Evolutionary conservation across 2,113 vertebrate species (phyloP), one percentile per base, ranked within the genome.

Genomic region (Coracopsis vasa): DNA sequence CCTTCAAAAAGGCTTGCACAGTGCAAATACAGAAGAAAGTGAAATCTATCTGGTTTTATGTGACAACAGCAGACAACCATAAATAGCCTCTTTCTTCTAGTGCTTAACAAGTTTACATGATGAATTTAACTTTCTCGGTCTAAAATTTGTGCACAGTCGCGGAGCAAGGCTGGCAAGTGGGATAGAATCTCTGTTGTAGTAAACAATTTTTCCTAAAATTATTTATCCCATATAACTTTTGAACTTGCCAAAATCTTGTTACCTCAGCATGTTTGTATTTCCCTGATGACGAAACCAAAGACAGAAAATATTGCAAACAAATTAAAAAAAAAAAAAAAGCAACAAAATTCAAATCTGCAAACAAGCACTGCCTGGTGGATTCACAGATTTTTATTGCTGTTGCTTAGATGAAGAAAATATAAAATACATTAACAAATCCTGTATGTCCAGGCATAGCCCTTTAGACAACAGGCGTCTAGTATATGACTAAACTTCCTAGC

Each of bases 361-460:
- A 41, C 25, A 54, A 27, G 3, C 8, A 44, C 5, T 66, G 6
- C 3, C 6, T 18, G 1, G 6, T 31, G 3, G 18, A 28, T 75
- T 81, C 39, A 69, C 6, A 67, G 42, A 17, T 31, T 44, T 71
- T 53, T 72, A 19, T 21, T 25, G 9, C 6, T 0, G 0, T 83
- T 44, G 80, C 2, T 24, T 53, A 17, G 10, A 23, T 35, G 18
- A 11, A 64, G 25, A 27, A 67, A 44, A 56, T 29, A 44, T 2
- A 84, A 9, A 39, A 5, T 19, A 37, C 79, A 70, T 9, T 1
- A 42, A 42, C 3, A 24, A 37, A 58, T 48, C 3, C 3, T 62
- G 2, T 21, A 41, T 4, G 2, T 51, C 11, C 41, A 53, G 8
- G 4, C 16, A 35, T 0, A 6, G 13, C 8, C 3, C n/a, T 53